Conservation (phyloP, 1,140 invertebrate species). For the Apis dorsata region DNA sequence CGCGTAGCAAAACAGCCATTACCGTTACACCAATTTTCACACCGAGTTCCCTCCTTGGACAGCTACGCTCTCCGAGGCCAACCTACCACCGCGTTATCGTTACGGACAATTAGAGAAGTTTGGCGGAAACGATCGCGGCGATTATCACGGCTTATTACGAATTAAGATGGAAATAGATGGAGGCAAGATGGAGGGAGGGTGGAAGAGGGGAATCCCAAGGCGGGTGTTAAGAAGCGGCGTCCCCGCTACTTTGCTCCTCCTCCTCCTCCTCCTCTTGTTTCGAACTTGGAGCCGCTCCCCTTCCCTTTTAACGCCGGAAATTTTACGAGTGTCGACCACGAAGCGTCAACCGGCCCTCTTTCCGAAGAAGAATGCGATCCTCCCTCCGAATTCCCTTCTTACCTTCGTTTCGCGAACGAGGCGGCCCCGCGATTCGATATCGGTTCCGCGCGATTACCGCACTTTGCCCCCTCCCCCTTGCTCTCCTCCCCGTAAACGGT, state of each 20-base stretch:
- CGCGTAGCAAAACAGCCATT: background rate
- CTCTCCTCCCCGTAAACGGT: constrained; percentile 22
- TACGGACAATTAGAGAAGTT: constrained; percentile 44
- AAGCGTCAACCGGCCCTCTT: constrained; percentile 58
- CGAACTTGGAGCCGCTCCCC: constrained; percentile 54
- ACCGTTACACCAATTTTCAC: constrained; percentile 8
- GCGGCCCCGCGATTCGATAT: too few relatives aligned
- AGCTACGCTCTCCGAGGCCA: too few relatives aligned
- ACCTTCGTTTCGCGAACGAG: too few relatives aligned
- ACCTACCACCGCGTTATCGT: constrained; percentile 3
- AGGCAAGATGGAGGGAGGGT: too few relatives aligned
- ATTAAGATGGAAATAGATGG: constrained; percentile 22
- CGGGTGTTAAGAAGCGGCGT: constrained; percentile 37
- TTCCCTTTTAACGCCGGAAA: constrained; percentile 64
- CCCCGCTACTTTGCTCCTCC: constrained; percentile 23
- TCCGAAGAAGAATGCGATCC: too few relatives aligned
- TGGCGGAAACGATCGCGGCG: constrained; percentile 33
- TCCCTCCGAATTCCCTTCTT: constrained; percentile 33
- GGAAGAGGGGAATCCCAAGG: constrained; percentile 31
- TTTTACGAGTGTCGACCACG: constrained; percentile 68
- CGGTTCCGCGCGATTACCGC: too few relatives aligned
- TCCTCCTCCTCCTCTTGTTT: constrained; percentile 50
- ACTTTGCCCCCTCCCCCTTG: background rate
- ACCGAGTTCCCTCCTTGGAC: too few relatives aligned
- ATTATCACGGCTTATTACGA: background rate